Conservation (phyloP, 64 coral and sea anemone genomes). For the Hydrozoanthus tunicans region DNA sequence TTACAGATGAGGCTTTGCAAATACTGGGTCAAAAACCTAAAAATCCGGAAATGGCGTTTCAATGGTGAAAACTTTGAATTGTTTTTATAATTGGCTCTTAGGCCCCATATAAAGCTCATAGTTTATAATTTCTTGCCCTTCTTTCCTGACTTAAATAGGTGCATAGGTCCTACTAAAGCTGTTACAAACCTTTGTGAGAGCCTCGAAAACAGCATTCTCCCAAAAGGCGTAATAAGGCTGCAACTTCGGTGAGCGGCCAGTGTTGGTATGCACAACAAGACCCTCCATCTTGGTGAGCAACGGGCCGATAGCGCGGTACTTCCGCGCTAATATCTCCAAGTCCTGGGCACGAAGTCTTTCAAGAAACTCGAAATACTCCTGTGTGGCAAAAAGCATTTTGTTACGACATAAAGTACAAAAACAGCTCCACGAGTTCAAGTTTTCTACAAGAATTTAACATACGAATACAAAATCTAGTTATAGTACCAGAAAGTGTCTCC, state of each 20-base stretch:
- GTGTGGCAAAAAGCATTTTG: background rate
- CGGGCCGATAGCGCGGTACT: slow-evolving; percentile 94
- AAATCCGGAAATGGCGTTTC: no score
- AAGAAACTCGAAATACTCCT: slow-evolving; percentile 98
- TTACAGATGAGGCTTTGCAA: no score
- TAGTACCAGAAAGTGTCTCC: slow-evolving; percentile 76
- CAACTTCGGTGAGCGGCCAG: slow-evolving; percentile 86
- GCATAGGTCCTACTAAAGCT: no score
- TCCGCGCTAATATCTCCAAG: slow-evolving; percentile 83
- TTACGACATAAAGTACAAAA: no score
- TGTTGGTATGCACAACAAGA: slow-evolving; percentile 96
- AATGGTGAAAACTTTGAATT: no score
- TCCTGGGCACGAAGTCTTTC: slow-evolving; percentile 72
- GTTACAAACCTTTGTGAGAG: slow-evolving; percentile 78
- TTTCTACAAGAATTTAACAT: background rate
- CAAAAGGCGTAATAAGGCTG: slow-evolving; percentile 95
- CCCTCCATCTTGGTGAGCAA: slow-evolving; percentile 99
- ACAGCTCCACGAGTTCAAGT: background rate
- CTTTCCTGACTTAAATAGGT: no score
- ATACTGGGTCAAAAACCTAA: no score
- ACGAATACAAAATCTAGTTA: background rate
- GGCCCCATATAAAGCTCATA: no score
- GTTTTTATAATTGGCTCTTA: no score
- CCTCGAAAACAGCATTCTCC: slow-evolving; percentile 90
- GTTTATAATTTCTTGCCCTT: no score